Base-by-base conservation (phyloP, 2,888 invertebrate species). In the Argyresthia albistria region DNA sequence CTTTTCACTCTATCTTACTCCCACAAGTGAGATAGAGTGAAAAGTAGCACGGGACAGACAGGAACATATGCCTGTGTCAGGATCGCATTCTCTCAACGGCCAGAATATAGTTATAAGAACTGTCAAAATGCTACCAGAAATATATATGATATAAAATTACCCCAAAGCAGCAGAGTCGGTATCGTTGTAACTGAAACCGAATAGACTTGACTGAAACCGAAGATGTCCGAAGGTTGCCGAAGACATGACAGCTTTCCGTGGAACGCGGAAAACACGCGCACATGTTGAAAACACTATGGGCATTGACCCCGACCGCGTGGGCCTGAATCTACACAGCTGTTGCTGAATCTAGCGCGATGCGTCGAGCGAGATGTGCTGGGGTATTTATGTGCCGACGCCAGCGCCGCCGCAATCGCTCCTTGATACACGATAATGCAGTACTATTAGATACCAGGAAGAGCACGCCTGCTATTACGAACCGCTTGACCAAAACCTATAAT, bases 251-350 rank as follows among this genome's bases (percentile, higher is more conserved):
- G 76, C 76, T 84, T 82, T 84, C 82, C 84, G 66, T 72, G 81
- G 86, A 86, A 86, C 86, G 86, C 86, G 86, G 86, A 86, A 86
- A 86, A 82, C 80, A 76, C 73, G 76, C 72, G 81, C 83, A 82
- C 80, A 83, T 84, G 86, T 86, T 84, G 84, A 84, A 86, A 86
- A 86, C 84, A 84, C 86, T 73, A 75, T 76, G 84, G 84, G 69
- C 84, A 82, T 76, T 84, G 84, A 83, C 84, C 84, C 83, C 83
- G 76, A 76, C 69, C 76, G 76, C 70, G 64, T 68, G 71, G 70
- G 71, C 71, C 66, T 73, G 70, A 73, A 74, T 72, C 25, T 25
- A 25, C 25, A 77, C 84, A 84, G 82, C 86, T 83, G 84, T 77
- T 81, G 68, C 73, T 74, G 80, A 76, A 81, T 73, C 78, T 79